Conservation (phyloP, 2,113 vertebrate genomes). For the Thunnus maccoyii region DNA sequence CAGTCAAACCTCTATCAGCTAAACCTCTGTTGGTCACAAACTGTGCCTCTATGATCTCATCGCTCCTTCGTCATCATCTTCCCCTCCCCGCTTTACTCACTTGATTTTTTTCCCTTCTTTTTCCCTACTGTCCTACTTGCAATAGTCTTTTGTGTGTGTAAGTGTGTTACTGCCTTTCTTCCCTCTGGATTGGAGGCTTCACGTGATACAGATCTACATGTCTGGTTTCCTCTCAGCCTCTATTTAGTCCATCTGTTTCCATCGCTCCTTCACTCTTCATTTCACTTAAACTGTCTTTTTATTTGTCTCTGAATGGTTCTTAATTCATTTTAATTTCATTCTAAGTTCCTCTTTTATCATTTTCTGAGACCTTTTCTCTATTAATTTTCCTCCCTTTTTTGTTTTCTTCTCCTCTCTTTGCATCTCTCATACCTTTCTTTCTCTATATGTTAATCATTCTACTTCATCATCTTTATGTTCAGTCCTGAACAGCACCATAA, state of each 20-base stretch:
- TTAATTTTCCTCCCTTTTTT: background rate
- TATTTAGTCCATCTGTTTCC: conserved; percentile 26
- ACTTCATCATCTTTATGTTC: background rate
- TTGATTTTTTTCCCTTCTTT: background rate
- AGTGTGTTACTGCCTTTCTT: conserved; percentile 6
- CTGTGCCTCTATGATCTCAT: background rate
- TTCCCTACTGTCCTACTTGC: conserved; percentile 38
- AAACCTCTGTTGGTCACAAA: background rate
- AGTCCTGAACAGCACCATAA: no score
- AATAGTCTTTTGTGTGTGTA: background rate
- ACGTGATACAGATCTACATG: conserved; percentile 57
- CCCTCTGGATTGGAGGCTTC: conserved; percentile 40
- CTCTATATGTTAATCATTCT: background rate
- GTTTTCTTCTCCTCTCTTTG: background rate
- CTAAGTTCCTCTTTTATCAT: background rate
- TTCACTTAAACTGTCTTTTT: conserved; percentile 22
- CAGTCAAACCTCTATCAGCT: background rate
- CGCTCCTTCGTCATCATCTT: conserved; percentile 14
- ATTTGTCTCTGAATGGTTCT: background rate
- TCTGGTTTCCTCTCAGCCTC: conserved; percentile 38
- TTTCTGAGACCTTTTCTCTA: conserved; percentile 1
- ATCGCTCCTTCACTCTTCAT: background rate
- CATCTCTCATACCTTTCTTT: background rate
- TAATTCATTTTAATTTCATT: background rate
- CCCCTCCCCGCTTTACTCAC: background rate